Evolutionary conservation across 2,888 invertebrate species (phyloP).

Genomic region (Hedychridium roseum): DNA sequence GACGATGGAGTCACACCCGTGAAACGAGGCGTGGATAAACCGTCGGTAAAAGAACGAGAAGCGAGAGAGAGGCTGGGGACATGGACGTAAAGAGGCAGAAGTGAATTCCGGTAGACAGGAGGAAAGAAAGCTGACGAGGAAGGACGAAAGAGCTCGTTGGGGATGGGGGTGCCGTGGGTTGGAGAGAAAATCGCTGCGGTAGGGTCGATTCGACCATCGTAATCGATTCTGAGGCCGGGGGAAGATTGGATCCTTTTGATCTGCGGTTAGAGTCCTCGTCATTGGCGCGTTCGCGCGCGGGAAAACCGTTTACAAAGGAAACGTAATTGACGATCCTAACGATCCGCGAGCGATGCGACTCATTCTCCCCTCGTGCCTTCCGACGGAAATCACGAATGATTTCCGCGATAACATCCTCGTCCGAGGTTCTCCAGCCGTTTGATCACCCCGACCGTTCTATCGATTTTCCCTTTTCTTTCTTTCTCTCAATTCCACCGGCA

Average conservation of each 20-base stretch:
- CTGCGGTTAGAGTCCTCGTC: constrained; percentile 9
- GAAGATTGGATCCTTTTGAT: constrained; percentile 21
- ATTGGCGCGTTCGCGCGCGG: constrained; percentile 8
- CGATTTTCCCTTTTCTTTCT: not conserved
- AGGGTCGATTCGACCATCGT: not conserved
- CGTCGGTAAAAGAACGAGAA: too few relatives aligned
- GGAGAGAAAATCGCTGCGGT: too few relatives aligned
- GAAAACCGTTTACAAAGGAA: constrained; percentile 6
- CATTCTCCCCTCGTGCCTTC: not conserved
- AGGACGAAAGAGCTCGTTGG: not conserved
- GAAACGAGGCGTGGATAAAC: constrained; percentile 13
- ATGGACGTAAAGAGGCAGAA: constrained; percentile 1
- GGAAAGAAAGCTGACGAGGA: not conserved
- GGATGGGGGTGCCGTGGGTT: not conserved
- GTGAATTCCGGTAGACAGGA: not conserved
- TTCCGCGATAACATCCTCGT: constrained; percentile 14
- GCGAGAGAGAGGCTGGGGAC: not conserved
- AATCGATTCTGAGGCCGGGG: constrained; percentile 11
- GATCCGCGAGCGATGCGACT: constrained; percentile 8
- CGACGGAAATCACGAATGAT: constrained; percentile 3
- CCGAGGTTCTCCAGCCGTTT: constrained; percentile 6
- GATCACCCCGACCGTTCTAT: constrained; percentile 3
- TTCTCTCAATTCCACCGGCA: not conserved
- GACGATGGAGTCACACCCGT: not conserved
- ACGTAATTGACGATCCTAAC: constrained; percentile 19